Evolutionary conservation across 2,888 invertebrate species (phyloP).

Genomic region (Digitonthophagus gazella): DNA sequence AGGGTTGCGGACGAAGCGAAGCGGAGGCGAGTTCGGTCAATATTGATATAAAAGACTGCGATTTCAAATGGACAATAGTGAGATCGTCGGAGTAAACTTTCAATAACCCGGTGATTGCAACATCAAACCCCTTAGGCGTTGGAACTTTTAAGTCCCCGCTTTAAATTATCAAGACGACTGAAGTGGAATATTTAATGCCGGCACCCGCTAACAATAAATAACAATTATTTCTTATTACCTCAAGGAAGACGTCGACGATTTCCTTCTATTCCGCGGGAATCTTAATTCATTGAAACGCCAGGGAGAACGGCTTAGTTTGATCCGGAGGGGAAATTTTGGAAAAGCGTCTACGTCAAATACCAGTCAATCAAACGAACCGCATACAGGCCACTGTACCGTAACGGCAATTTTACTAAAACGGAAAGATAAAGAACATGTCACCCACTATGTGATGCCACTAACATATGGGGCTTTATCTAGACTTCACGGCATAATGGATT

Average conservation of each 20-base stretch:
- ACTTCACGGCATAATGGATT: constrained; percentile 18
- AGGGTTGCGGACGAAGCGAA: neutral
- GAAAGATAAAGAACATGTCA: constrained; percentile 32
- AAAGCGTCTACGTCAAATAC: neutral
- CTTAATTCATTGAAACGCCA: constrained; percentile 1
- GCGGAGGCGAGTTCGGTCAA: neutral
- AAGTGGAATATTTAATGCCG: constrained; percentile 33
- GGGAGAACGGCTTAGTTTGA: neutral
- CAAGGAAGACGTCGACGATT: constrained; percentile 24
- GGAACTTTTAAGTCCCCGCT: constrained; percentile 21
- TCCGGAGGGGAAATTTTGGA: neutral
- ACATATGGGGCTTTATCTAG: constrained; percentile 35
- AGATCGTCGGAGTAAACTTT: neutral
- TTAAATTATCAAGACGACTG: constrained; percentile 30
- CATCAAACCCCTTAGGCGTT: neutral
- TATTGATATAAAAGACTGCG: neutral
- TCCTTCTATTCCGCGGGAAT: neutral
- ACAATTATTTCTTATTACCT: constrained; percentile 37
- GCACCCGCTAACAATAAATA: constrained; percentile 34
- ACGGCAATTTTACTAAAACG: constrained; percentile 33
- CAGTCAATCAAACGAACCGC: neutral
- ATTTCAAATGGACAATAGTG: neutral
- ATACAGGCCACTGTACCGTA: constrained; percentile 15
- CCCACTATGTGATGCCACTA: constrained; percentile 29
- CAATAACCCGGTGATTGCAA: neutral